Evolutionary conservation across 1,140 invertebrate genomes (phyloP).

Genomic region (Platyscapa corneri): DNA sequence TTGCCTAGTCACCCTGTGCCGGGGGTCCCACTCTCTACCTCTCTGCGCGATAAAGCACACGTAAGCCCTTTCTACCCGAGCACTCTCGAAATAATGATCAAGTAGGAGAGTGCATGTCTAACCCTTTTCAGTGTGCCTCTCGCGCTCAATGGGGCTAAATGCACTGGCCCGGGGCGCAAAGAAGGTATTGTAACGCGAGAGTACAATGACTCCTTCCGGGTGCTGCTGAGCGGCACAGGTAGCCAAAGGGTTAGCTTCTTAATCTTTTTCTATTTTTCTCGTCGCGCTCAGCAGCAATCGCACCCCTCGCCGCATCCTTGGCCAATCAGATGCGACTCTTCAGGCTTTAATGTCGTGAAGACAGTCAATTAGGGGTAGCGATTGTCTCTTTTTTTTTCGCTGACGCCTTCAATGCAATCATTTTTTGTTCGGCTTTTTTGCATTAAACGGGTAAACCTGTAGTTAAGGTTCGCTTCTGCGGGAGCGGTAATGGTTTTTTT

Average conservation of each 20-base stretch:
- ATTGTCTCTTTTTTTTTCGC: background rate
- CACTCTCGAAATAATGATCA: conserved; percentile 13
- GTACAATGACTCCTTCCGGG: conserved; percentile 15
- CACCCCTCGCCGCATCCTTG: conserved; percentile 1
- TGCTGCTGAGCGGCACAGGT: background rate
- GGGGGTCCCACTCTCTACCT: background rate
- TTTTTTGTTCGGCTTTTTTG: background rate
- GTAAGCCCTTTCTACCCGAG: conserved; percentile 28
- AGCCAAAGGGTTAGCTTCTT: conserved; percentile 39
- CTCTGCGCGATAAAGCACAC: conserved; percentile 20
- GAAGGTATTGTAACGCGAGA: conserved; percentile 2
- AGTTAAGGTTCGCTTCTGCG: background rate
- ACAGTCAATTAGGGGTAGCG: conserved; percentile 37
- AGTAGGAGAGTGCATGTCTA: conserved; percentile 6
- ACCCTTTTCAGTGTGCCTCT: conserved; percentile 17
- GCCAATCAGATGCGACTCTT: background rate
- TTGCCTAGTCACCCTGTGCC: conserved; percentile 2
- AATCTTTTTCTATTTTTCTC: conserved; percentile 33
- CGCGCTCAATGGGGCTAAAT: background rate
- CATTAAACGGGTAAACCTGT: background rate
- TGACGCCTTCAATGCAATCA: background rate
- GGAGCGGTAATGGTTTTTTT: background rate
- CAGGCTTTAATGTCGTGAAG: background rate
- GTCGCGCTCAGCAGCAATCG: background rate
- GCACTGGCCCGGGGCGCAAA: background rate